These are phyloP conservation scores for Acanthosepion esculentum DNA, from an alignment of 2,888 invertebrate genomes.

Conservation along the genomic window DNA sequence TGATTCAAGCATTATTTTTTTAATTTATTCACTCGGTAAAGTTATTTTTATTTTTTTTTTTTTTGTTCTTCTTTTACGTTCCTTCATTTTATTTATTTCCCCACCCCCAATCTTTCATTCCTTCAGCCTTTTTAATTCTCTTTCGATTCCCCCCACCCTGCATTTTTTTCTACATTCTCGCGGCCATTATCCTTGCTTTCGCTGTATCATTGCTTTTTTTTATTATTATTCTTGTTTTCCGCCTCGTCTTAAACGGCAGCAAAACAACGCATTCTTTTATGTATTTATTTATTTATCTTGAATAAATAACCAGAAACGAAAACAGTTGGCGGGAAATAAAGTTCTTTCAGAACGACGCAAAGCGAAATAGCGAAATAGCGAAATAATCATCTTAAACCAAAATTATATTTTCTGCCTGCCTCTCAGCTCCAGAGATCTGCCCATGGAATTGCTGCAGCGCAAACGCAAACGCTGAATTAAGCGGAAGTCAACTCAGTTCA, in stretches of 20 bases:
- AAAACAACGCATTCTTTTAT: neutral
- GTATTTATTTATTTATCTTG: no score
- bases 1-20: neutral
- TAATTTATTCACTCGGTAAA: neutral
- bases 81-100: no score
- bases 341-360: neutral
- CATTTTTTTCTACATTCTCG: neutral
- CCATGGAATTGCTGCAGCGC: neutral
- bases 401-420: slow-evolving; percentile 5
- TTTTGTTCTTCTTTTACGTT: no score
- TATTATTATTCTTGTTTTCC: neutral
- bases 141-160: no score
- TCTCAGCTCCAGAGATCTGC: neutral
- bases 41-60: no score
- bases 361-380: neutral
- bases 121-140: no score
- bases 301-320: neutral
- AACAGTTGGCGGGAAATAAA: neutral
- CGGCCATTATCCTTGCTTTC: neutral
- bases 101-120: no score
- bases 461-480: neutral
- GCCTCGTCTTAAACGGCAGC: neutral
- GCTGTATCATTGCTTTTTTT: neutral
- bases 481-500: neutral
- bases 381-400: slow-evolving; percentile 33